phyloP scores from a whole-genome alignment of 2,797 vertebrate species.

The Pangasius djambal region DNA sequence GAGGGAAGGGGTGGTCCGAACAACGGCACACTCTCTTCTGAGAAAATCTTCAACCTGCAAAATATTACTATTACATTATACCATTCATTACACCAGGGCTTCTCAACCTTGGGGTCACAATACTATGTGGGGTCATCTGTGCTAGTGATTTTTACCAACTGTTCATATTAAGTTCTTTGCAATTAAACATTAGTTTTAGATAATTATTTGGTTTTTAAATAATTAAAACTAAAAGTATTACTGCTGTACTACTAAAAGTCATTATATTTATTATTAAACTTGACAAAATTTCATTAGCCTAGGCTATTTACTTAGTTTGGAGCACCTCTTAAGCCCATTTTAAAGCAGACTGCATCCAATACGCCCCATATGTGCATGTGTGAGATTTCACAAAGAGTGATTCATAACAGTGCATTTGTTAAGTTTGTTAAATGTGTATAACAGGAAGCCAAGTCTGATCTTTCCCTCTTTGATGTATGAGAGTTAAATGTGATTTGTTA shows the following conservation, averaged over 20 bases:
- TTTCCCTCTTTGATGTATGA: neutral
- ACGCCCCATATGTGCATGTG: no score
- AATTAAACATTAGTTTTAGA: neutral
- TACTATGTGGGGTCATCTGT: neutral
- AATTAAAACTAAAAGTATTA: neutral
- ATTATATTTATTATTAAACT: neutral
- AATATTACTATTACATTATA: neutral
- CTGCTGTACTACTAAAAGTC: neutral
- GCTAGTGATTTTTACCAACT: neutral
- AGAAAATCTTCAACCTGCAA: conserved; percentile 96
- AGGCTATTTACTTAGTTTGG: neutral
- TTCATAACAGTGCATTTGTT: neutral
- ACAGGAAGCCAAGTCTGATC: neutral
- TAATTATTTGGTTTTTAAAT: neutral
- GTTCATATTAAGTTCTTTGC: neutral
- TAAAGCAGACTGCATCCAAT: neutral
- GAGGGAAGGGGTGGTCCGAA: conserved; percentile 96
- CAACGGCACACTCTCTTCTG: conserved; percentile 97
- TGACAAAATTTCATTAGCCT: neutral
- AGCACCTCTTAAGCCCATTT: neutral
- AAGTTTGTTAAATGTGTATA: neutral
- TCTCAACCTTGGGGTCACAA: neutral
- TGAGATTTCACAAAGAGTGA: neutral
- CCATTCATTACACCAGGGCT: neutral
- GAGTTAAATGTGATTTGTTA: neutral